These are phyloP conservation scores for Chloromyia formosa DNA, from an alignment of 2,888 invertebrate species.

Conservation along the genomic window DNA sequence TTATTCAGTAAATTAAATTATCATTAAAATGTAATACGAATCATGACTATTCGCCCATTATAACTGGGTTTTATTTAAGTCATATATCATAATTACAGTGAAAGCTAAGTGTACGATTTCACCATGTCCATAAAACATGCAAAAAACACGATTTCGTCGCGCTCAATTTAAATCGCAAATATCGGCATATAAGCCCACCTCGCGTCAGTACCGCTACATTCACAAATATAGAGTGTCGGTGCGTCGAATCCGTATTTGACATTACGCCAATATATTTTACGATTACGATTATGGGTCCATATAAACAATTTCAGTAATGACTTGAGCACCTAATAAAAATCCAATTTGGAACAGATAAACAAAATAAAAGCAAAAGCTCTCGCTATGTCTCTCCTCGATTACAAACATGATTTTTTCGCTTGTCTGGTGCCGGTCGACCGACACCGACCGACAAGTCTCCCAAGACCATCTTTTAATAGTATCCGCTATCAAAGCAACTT, in stretches of 20 bases:
- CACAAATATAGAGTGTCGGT: no score
- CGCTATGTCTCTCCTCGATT: no score
- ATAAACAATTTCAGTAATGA: conserved; percentile 49
- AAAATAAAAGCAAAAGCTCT: conserved; percentile 37
- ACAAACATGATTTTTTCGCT: no score
- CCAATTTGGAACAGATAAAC: conserved; percentile 49
- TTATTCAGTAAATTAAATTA: conserved; percentile 45
- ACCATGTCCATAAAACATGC: not conserved
- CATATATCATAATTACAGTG: not conserved
- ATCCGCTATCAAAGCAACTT: no score
- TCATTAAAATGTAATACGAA: conserved; percentile 47
- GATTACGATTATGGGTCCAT: conserved; percentile 46
- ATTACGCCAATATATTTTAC: conserved; percentile 47
- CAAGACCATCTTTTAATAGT: no score
- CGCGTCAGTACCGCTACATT: conserved; percentile 10
- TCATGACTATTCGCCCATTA: conserved; percentile 42
- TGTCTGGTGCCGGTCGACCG: no score
- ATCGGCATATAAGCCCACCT: not conserved
- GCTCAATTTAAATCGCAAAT: conserved; percentile 19
- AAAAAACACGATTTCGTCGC: not conserved
- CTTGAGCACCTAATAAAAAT: conserved; percentile 51
- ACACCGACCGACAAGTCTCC: no score
- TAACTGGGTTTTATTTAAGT: not conserved
- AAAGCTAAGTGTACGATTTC: not conserved
- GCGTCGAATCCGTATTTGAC: conserved; percentile 30